A percentile compares a stretch with the other conserved stretches of the same genome.
Conservation (phyloP, 2,888 invertebrate genomes). For the Dilophus febrilis region DNA sequence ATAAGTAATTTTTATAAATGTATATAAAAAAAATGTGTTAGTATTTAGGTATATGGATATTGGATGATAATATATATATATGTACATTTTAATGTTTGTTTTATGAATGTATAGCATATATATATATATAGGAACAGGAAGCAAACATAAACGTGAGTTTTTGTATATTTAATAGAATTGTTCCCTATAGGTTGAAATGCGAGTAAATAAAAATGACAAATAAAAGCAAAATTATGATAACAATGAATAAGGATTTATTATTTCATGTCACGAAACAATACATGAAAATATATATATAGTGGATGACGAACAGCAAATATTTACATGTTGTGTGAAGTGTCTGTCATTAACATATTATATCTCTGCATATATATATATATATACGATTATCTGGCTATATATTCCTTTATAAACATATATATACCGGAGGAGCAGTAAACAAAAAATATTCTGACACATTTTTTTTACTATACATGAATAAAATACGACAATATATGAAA, state of each 20-base stretch:
- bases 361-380: no score
- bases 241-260: conserved; percentile 1
- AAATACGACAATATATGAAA: no score
- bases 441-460: no score
- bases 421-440: no score
- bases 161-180: conserved; percentile 2
- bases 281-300: background rate
- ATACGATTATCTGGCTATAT: no score
- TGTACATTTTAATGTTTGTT: no score
- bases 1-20: background rate
- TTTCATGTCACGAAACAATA: conserved; percentile 1
- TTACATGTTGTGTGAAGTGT: conserved; percentile 2
- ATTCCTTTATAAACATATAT: no score
- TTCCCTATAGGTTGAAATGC: conserved; percentile 2
- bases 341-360: background rate
- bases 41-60: no score
- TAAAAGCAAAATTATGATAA: conserved; percentile 3
- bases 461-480: no score
- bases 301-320: conserved; percentile 1
- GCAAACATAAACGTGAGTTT: background rate
- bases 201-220: conserved; percentile 3
- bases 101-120: no score
- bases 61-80: no score
- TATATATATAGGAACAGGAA: background rate
- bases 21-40: no score